phyloP scores from a whole-genome alignment of 2,797 vertebrate species.

The Protosalanx chinensis region DNA sequence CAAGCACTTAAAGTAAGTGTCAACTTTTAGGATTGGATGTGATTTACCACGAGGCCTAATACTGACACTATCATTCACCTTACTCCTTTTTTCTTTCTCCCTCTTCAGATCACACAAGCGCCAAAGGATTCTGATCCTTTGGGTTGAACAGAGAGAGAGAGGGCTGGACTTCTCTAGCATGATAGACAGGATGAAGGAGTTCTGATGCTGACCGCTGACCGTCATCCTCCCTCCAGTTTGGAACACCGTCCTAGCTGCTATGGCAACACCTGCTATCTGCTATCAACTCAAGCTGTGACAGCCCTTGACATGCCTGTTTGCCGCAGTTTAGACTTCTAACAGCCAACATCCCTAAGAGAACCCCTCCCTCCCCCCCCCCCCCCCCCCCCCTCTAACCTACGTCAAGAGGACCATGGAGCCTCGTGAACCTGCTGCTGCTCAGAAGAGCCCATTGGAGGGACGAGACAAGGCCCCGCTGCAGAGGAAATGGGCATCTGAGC shows the following conservation, averaged over 20 bases:
- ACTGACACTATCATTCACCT: background rate
- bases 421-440: slow-evolving; percentile 82
- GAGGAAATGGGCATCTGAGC: slow-evolving; percentile 91
- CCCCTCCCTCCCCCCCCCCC: slow-evolving; percentile 28
- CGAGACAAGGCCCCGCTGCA: slow-evolving; percentile 84
- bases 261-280: slow-evolving; percentile 75
- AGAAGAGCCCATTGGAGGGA: slow-evolving; percentile 84
- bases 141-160: slow-evolving; percentile 45
- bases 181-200: slow-evolving; percentile 39
- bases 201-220: slow-evolving; percentile 55
- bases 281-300: background rate
- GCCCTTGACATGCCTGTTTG: slow-evolving; percentile 75
- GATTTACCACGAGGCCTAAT: background rate
- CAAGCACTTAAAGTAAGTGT: slow-evolving; percentile 43
- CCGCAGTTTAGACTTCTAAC: slow-evolving; percentile 75
- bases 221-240: slow-evolving; percentile 43
- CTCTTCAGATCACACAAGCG: slow-evolving; percentile 39
- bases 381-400: slow-evolving; percentile 20
- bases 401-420: slow-evolving; percentile 83
- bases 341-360: slow-evolving; percentile 60
- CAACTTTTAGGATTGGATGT: slow-evolving; percentile 13
- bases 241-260: slow-evolving; percentile 56
- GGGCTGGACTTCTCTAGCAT: slow-evolving; percentile 45
- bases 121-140: slow-evolving; percentile 35
- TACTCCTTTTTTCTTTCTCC: background rate